Evolutionary conservation across 2,888 invertebrate genomes (phyloP).

Genomic region (Ectropis crepuscularia): DNA sequence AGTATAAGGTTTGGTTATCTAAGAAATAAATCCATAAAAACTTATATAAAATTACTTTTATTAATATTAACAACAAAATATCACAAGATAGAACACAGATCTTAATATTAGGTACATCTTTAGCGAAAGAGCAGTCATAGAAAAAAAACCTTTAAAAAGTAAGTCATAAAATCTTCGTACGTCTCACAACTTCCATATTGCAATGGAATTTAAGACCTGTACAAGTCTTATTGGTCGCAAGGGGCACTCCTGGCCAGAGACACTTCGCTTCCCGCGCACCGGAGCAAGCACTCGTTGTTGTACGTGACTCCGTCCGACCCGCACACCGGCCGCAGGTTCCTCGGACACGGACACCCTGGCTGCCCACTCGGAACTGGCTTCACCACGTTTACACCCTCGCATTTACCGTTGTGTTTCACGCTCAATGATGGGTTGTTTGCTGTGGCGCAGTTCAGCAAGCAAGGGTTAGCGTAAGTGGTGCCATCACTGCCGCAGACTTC

Average conservation of each 20-base stretch:
- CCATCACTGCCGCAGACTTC: conserved; percentile 57
- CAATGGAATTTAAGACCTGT: not conserved
- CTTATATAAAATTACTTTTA: not conserved
- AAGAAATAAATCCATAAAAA: not conserved
- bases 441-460: conserved; percentile 50
- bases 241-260: conserved; percentile 37
- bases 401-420: conserved; percentile 36
- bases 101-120: not conserved
- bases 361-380: conserved; percentile 17
- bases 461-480: conserved; percentile 52
- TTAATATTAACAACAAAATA: conserved; percentile 6
- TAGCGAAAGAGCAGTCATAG: not conserved
- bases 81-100: not conserved
- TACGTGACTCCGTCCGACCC: conserved; percentile 80
- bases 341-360: conserved; percentile 41
- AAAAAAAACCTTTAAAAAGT: not conserved
- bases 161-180: not conserved
- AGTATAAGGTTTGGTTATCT: not conserved
- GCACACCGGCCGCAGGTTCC: conserved; percentile 37
- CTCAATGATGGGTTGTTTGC: conserved; percentile 36
- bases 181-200: not conserved
- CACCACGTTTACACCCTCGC: conserved; percentile 40
- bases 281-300: conserved; percentile 87
- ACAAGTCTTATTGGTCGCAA: conserved; percentile 29
- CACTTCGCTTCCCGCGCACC: conserved; percentile 61